Evolutionary conservation across 1,140 invertebrate species (phyloP).

Genomic region (Drosophila persimilis): DNA sequence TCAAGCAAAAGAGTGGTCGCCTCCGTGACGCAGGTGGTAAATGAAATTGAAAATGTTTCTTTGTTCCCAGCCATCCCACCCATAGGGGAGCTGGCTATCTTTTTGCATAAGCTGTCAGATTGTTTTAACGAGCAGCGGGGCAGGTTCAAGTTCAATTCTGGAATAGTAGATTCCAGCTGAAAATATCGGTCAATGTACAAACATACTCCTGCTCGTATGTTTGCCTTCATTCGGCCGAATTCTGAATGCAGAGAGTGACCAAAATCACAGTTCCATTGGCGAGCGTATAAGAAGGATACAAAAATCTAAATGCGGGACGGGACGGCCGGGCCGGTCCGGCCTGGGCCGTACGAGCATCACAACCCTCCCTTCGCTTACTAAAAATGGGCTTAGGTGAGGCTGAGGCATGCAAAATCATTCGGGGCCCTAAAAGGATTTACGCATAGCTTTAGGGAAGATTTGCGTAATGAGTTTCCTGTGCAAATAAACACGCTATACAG

Average conservation of each 20-base stretch:
- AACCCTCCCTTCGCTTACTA: neutral
- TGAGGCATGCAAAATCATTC: conserved; percentile 39
- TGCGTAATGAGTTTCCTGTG: conserved; percentile 76
- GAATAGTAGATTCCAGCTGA: neutral
- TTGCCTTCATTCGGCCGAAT: neutral
- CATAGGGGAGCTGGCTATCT: conserved; percentile 2
- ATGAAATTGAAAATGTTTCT: conserved; percentile 58
- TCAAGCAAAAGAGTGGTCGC: conserved; percentile 30
- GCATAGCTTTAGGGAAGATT: conserved; percentile 70
- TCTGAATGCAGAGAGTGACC: neutral
- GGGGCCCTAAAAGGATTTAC: conserved; percentile 63
- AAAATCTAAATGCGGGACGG: conserved; percentile 14
- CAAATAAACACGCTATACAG: conserved; percentile 66
- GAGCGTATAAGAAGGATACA: neutral
- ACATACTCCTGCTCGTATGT: too few relatives aligned
- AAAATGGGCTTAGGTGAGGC: conserved; percentile 14
- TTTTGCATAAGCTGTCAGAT: conserved; percentile 15
- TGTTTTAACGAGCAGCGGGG: conserved; percentile 1
- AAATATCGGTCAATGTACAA: too few relatives aligned
- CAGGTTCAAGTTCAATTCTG: neutral
- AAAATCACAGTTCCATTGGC: conserved; percentile 4
- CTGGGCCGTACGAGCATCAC: too few relatives aligned
- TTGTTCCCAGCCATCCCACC: conserved; percentile 15
- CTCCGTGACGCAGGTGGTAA: conserved; percentile 58
- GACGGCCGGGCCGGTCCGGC: too few relatives aligned